Evolutionary conservation across 2,113 vertebrate species (phyloP), one percentile per base, ranked within the genome.

Genomic region (Dolichallabes microphthalmus): DNA sequence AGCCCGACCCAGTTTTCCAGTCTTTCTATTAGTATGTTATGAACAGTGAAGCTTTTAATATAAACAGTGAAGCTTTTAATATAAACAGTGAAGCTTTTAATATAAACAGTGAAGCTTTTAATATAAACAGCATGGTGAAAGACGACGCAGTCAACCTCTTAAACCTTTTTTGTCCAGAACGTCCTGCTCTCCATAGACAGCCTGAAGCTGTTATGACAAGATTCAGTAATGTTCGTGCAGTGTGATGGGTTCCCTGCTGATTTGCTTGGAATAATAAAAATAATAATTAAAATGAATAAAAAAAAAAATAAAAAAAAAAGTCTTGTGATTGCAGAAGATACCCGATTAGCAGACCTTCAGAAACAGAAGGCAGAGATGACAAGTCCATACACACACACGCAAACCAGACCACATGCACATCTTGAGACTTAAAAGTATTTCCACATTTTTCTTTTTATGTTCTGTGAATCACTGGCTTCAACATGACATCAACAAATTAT

Each of bases 391-490:
- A 20, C 8, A 79, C 63, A 55, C 79, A 8, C 45, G 7, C 45
- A 45, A 85, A 73, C 32, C 63, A 73, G 80, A 85, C 50, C 75
- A 86, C 87, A 80, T 82, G 57, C 80, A 57, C 17, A 17, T 74
- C 74, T 45, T 20, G 15, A 9, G 20, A 25, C 58, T 27, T 35
- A 15, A 53, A 50, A 25, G 15, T 27, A 57, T 19, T 20, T 19
- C 3, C 9, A 77, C 15, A 9, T 4, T 77, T 75, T n/a, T 5
- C 14, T 57, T 39, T 9, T 61, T 25, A 32, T 32, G 17, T 35
- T 10, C 8, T 35, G 13, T 2, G n/a, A 30, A 15, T 30, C 27
- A 17, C 61, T 63, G 61, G 11, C 13, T 30, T n/a, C 13, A 66
- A 35, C 63, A 12, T 4, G 25, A 27, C 25, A n/a, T 27, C 25